Evolutionary conservation across 2,888 invertebrate genomes (phyloP), one percentile per base, ranked within the genome.

Genomic region (Orthosia incerta): DNA sequence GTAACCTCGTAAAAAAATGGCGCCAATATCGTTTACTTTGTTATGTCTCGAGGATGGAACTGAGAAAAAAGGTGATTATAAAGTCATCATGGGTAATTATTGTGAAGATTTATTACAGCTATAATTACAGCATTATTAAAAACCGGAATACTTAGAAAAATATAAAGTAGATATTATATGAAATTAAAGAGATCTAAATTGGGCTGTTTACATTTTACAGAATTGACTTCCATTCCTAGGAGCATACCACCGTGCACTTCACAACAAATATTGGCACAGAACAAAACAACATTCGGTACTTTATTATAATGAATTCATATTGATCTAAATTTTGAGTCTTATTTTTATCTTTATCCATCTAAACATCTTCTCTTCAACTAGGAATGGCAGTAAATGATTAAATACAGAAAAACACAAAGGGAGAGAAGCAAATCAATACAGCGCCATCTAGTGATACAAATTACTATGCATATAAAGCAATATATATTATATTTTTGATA

Each of bases 211-310:
- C 46, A 68, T 9, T 63, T 71, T 20, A 62, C 45, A 39, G 23
- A 65, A 68, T 76, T 72, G 79, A 85, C 53, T 82, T 79, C 72
- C 86, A 86, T 86, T 80, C 76, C 78, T 75, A 73, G 51, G 26
- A 71, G 61, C 72, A 73, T 68, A 59, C 74, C 74, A 23, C 23
- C 72, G 69, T 77, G 80, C 83, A 69, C 63, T 74, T 74, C 56
- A 76, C 60, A 82, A 82, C 79, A 80, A 80, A 81, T 78, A 87
- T 90, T 90, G 89, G 90, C 90, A 90, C 90, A 88, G 86, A 89
- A 87, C 89, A 90, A 85, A 81, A 88, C 88, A 64, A 67, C 86
- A 84, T 74, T 83, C 79, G 26, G 56, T 75, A 66, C 61, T 75
- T 79, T 80, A 68, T 66, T 74, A 72, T 70, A 70, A 77, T 65